Base-by-base conservation (phyloP, 1,140 invertebrate genomes). In the Acromyrmex heyeri region DNA sequence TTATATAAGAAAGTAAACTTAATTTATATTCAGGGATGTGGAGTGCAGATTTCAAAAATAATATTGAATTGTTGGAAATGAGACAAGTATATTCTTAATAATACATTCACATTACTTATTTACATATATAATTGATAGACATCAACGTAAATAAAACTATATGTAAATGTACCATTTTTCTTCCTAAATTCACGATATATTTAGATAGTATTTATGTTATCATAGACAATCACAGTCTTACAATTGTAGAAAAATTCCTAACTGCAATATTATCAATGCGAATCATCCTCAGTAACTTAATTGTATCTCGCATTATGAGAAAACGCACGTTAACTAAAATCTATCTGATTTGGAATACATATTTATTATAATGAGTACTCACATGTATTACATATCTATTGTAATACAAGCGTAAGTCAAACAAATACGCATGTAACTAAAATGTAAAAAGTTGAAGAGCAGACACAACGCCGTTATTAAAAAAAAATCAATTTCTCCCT, bases 71-170 rank as follows among this genome's bases (percentile, higher is more conserved):
- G 67, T 61, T 90, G 87, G 76, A 90, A 90, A 90, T 75, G 85
- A 88, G 85, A 86, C 78, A 89, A 85, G 65, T 89, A 87, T 90
- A 90, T 89, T 90, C 78, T 87, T 83, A 89, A 73, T 83, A 72
- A 89, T 79, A 90, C 88, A 90, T 89, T 89, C 85, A 90, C 85
- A 78, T 78, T 69, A 21, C 67, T 89, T 89, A 89, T 90, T 75
- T 90, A 89, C 88, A 90, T 62, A 83, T 64, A 86, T 75, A 89
- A 87, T 88, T 24, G 77, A 87, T 89, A 83, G 67, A 79, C 88
- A 89, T 69, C 55, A 86, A 77, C 86, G 53, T 89, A 90, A 89
- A 90, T 90, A 82, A 90, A 90, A 89, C 62, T 77, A 64, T 79
- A 72, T 30, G 61, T 57, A 82, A 89, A 89, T 67, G 64, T 67